Conservation (phyloP, 2,113 vertebrate species). For the Diadophis punctatus region DNA sequence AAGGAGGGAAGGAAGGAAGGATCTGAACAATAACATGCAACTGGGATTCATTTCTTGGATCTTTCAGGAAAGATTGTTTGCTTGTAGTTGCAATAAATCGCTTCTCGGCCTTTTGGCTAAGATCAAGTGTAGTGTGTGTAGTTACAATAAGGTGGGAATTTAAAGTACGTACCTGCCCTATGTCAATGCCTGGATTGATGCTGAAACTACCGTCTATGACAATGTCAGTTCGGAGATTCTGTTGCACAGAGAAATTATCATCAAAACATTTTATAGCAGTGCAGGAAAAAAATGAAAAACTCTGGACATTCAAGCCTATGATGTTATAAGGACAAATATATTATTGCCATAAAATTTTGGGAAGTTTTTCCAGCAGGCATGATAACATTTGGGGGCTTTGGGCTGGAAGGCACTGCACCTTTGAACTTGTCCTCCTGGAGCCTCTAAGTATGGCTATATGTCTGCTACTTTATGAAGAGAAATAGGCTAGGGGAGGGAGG, state of each 20-base stretch:
- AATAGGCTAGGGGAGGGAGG: neutral
- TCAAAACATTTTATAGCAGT: constrained; percentile 16
- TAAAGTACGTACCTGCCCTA: constrained; percentile 78
- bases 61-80: neutral
- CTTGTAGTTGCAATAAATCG: neutral
- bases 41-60: neutral
- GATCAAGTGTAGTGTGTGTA: neutral
- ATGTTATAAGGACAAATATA: neutral
- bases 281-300: neutral
- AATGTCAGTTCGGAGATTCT: constrained; percentile 84
- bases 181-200: constrained; percentile 84
- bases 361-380: neutral
- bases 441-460: neutral
- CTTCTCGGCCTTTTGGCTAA: too few species aligned
- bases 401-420: neutral
- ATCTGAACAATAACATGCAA: neutral
- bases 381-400: neutral
- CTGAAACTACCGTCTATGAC: constrained; percentile 79
- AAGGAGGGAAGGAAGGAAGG: too few species aligned
- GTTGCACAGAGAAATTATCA: constrained; percentile 27
- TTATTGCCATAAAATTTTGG: neutral
- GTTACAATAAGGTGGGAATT: neutral
- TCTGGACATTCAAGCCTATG: neutral
- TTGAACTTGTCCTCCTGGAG: neutral
- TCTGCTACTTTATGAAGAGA: neutral